These are phyloP conservation scores for Jaculus jaculus DNA, from an alignment of 2,113 vertebrate species.

Conservation along the genomic window DNA sequence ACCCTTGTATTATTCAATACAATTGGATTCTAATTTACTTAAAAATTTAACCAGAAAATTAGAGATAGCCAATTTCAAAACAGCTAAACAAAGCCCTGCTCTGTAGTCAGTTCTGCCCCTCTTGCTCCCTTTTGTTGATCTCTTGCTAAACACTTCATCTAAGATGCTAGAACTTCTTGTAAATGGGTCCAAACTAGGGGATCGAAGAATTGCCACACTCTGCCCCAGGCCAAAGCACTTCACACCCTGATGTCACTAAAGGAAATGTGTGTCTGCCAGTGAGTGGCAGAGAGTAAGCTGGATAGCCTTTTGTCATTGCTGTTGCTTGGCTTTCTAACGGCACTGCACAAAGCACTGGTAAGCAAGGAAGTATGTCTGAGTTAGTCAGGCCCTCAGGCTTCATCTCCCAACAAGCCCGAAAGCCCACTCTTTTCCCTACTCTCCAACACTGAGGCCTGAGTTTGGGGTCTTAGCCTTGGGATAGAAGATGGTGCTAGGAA, in stretches of 20 bases:
- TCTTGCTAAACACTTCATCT: background rate
- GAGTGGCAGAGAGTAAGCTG: background rate
- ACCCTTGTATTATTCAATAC: background rate
- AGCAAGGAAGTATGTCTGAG: background rate
- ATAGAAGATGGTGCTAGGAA: background rate
- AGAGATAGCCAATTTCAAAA: background rate
- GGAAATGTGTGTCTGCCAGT: background rate
- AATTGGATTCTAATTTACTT: constrained; percentile 16
- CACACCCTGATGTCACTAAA: background rate
- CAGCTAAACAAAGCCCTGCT: background rate
- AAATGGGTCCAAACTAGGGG: background rate
- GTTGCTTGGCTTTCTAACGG: background rate
- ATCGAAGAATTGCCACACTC: background rate
- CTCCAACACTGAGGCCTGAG: background rate
- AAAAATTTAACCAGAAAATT: constrained; percentile 27
- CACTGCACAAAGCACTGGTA: background rate
- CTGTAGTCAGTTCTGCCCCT: background rate
- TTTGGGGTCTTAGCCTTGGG: background rate
- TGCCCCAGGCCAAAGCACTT: background rate
- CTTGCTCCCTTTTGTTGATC: background rate
- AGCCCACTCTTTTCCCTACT: background rate
- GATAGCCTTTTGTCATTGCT: background rate
- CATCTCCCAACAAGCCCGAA: background rate
- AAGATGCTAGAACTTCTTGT: background rate
- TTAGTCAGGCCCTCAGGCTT: background rate